Evolutionary conservation across 2,113 vertebrate genomes (phyloP).

Genomic region (Ploceus nigricollis): DNA sequence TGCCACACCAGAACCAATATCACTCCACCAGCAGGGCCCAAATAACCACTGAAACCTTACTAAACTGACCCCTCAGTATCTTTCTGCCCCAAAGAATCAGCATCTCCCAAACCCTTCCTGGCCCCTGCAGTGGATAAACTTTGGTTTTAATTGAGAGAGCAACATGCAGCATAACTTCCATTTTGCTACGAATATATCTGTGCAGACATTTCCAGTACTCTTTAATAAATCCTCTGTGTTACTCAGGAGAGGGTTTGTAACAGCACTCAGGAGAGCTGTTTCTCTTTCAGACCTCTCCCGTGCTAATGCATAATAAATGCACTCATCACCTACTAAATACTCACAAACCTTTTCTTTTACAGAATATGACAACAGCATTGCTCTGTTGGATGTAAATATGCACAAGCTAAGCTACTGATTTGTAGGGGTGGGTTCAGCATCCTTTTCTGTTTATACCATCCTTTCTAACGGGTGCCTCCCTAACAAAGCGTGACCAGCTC

Average conservation of each 20-base stretch:
- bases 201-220: not conserved
- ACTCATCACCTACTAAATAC: not conserved
- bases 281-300: slow-evolving; percentile 7
- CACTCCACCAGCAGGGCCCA: not conserved
- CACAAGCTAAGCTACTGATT: not conserved
- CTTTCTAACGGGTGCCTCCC: not conserved
- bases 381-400: not conserved
- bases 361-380: not conserved
- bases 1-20: not conserved
- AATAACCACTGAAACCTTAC: not conserved
- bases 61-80: not conserved
- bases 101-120: not conserved
- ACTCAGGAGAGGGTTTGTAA: slow-evolving; percentile 16
- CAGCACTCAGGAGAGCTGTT: not conserved
- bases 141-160: not conserved
- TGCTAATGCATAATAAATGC: slow-evolving; percentile 19
- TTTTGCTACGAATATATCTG: not conserved
- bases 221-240: slow-evolving; percentile 21
- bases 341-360: not conserved
- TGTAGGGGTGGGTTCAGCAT: not conserved
- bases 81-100: not conserved
- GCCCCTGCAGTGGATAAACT: not conserved
- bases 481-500: not conserved
- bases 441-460: not conserved
- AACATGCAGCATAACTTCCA: not conserved